Evolutionary conservation across 2,797 vertebrate species (phyloP).

Genomic region (Sylvia borin): DNA sequence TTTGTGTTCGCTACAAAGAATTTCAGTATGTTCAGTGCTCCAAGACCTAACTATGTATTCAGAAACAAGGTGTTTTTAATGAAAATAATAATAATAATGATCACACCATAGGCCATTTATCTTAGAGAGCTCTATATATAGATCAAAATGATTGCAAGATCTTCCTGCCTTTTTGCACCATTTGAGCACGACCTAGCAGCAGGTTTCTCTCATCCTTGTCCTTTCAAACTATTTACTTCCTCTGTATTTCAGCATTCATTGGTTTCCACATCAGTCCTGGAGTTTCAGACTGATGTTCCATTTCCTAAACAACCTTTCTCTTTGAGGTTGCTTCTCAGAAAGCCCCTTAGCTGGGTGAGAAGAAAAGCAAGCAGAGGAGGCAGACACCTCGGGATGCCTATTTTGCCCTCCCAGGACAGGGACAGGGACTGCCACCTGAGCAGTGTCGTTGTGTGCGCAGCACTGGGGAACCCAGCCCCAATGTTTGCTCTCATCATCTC

Average conservation of each 20-base stretch:
- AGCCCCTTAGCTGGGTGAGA: background rate
- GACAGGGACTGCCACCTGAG: accelerated
- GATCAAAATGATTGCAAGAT: background rate
- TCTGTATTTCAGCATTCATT: background rate
- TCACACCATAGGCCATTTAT: background rate
- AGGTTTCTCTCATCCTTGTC: background rate
- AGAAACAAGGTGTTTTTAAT: background rate
- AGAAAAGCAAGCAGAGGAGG: background rate
- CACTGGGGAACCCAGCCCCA: background rate
- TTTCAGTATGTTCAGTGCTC: background rate
- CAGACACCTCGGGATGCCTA: background rate
- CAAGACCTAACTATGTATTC: background rate
- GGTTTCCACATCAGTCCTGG: background rate
- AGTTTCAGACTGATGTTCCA: background rate
- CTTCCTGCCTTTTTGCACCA: background rate
- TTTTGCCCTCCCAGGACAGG: background rate
- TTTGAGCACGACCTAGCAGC: background rate
- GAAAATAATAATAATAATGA: background rate
- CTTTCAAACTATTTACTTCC: background rate
- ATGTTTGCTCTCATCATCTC: background rate
- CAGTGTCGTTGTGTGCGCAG: background rate
- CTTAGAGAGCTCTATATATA: background rate
- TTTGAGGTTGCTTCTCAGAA: background rate
- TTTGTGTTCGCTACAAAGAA: background rate
- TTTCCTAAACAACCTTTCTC: background rate